phyloP scores from a whole-genome alignment of 2,113 vertebrate genomes.

The Pomatorhinus ruficollis region DNA sequence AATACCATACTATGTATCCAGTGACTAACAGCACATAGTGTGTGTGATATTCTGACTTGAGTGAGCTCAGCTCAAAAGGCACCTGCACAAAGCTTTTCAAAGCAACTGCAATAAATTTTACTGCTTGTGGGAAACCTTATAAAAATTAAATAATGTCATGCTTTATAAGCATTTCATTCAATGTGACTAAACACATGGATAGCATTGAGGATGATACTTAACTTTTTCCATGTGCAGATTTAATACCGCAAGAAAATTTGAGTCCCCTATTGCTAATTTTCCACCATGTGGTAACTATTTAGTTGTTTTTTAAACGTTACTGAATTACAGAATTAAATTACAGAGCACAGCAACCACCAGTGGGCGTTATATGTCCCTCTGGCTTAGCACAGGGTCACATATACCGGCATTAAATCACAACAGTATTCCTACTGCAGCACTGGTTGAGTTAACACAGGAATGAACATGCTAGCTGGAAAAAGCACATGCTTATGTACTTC shows the following conservation, averaged over 20 bases:
- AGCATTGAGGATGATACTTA: constrained; percentile 74
- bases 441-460: constrained; percentile 44
- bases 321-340: constrained; percentile 75
- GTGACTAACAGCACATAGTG: constrained; percentile 53
- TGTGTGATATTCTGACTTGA: constrained; percentile 49
- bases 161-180: constrained; percentile 76
- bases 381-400: constrained; percentile 61
- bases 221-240: constrained; percentile 77
- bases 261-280: constrained; percentile 77
- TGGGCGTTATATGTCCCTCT: constrained; percentile 22
- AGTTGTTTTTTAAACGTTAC: constrained; percentile 68
- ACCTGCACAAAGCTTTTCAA: constrained; percentile 74
- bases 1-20: constrained; percentile 11
- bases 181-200: constrained; percentile 75
- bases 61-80: constrained; percentile 63
- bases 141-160: constrained; percentile 80
- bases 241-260: constrained; percentile 70
- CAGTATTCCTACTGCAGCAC: constrained; percentile 42
- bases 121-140: constrained; percentile 76
- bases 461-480: constrained; percentile 48
- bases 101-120: constrained; percentile 74
- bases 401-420: constrained; percentile 68
- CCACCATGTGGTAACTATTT: constrained; percentile 81
- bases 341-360: constrained; percentile 60
- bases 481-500: constrained; percentile 13